Percentiles rank a stretch among this genome's conserved stretches.
Evolutionary conservation across 2,113 vertebrate genomes (phyloP).

Genomic region (Xiphophorus couchianus): DNA sequence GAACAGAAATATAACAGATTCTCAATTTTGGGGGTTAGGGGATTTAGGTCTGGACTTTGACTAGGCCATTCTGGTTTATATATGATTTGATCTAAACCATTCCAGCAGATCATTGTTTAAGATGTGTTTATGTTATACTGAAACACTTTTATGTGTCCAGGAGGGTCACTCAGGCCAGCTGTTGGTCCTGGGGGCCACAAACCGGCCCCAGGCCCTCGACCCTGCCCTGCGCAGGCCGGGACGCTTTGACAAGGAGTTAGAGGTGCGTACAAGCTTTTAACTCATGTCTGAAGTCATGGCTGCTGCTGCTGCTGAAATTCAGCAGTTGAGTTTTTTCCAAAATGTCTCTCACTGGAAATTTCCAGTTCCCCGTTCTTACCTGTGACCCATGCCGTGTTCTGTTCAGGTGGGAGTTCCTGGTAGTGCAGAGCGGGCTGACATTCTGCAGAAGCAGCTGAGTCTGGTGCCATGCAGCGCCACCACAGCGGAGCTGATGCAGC

Average conservation of each 20-base stretch:
- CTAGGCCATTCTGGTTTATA: too few relatives aligned
- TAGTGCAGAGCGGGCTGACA: slow-evolving; percentile 86
- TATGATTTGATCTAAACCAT: too few relatives aligned
- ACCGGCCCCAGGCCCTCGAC: slow-evolving; percentile 91
- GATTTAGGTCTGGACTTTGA: too few relatives aligned
- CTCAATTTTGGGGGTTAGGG: too few relatives aligned
- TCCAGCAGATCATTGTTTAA: too few relatives aligned
- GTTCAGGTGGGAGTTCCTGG: slow-evolving; percentile 87
- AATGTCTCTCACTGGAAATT: too few relatives aligned
- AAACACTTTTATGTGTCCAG: slow-evolving; percentile 62
- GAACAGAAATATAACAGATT: too few relatives aligned
- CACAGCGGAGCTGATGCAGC: slow-evolving; percentile 75
- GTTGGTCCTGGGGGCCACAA: slow-evolving; percentile 93
- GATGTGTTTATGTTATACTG: not conserved
- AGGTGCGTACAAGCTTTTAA: slow-evolving; percentile 67
- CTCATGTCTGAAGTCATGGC: too few relatives aligned
- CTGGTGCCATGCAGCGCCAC: slow-evolving; percentile 80
- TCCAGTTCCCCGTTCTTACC: not conserved
- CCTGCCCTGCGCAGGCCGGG: slow-evolving; percentile 91
- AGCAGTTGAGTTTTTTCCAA: too few relatives aligned
- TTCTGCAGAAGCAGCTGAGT: slow-evolving; percentile 86
- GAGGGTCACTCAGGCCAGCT: slow-evolving; percentile 90
- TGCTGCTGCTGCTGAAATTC: too few relatives aligned
- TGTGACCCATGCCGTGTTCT: not conserved
- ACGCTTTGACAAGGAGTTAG: slow-evolving; percentile 95